phyloP scores from a whole-genome alignment of 2,113 vertebrate species.

The Polypterus senegalus region DNA sequence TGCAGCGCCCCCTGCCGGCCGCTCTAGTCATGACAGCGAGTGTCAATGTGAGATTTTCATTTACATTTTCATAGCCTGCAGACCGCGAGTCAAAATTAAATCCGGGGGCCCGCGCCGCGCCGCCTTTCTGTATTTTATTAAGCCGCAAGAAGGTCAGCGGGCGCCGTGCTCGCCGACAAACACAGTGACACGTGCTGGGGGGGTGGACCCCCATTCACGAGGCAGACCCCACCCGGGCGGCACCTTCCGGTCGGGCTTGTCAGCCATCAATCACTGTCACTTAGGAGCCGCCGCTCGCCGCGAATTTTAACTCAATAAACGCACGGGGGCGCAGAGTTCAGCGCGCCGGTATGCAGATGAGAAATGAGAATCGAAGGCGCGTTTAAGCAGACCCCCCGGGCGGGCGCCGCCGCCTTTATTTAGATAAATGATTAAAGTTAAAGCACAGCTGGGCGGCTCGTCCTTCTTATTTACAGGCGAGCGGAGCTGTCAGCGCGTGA shows the following conservation, averaged over 20 bases:
- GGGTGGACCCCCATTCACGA: not conserved
- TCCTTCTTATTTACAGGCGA: conserved; percentile 54
- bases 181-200: conserved; percentile 2
- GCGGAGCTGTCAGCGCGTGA: conserved; percentile 57
- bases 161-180: not conserved
- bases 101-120: too few species aligned
- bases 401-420: conserved; percentile 49
- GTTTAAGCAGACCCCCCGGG: conserved; percentile 30
- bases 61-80: too few species aligned
- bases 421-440: conserved; percentile 68
- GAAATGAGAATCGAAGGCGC: conserved; percentile 25
- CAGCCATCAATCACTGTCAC: conserved; percentile 68
- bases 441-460: conserved; percentile 43
- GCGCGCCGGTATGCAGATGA: conserved; percentile 26
- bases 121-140: too few species aligned
- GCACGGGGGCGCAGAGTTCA: conserved; percentile 25
- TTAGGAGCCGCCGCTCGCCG: conserved; percentile 26
- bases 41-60: too few species aligned
- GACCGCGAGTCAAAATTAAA: too few species aligned
- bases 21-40: too few species aligned
- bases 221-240: not conserved
- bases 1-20: too few species aligned
- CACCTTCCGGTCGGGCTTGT: not conserved
- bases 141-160: too few species aligned
- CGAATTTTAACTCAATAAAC: conserved; percentile 40